Evolutionary conservation across 2,888 invertebrate species (phyloP).

Genomic region (Megalurothrips usitatus): DNA sequence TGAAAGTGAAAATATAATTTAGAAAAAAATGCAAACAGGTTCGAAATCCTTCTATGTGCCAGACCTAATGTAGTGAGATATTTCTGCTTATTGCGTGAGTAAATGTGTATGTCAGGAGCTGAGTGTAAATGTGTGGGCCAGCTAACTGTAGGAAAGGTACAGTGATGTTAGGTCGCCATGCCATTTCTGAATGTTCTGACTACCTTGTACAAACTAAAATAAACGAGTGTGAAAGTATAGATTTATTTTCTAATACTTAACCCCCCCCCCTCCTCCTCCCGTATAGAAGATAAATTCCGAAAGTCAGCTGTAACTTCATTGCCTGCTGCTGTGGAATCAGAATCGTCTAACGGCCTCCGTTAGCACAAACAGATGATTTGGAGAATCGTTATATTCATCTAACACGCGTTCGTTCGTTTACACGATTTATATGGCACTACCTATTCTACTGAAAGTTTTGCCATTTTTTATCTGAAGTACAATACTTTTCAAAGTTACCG

Average conservation of each 20-base stretch:
- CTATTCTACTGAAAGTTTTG: no score
- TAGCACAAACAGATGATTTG: no score
- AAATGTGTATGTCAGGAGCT: background rate
- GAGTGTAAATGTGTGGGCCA: background rate
- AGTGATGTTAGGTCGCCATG: background rate
- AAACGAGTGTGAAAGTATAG: background rate
- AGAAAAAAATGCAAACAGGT: background rate
- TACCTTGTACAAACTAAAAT: slow-evolving; percentile 17
- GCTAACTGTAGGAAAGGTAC: background rate
- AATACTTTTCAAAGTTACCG: no score
- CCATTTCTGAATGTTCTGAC: background rate
- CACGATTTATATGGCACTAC: no score
- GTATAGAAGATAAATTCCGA: no score
- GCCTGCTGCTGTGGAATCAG: no score
- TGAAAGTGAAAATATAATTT: background rate
- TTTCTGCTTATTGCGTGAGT: background rate
- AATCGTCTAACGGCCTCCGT: no score
- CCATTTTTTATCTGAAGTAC: no score
- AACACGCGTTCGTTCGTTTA: no score
- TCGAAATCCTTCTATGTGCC: background rate
- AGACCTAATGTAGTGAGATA: background rate
- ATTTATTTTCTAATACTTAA: background rate
- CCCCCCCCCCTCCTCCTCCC: no score
- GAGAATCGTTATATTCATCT: no score
- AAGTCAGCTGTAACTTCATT: no score